A percentile compares a stretch with the other conserved stretches of the same genome.
phyloP scores from a whole-genome alignment of 2,888 invertebrate species.

The Cantharis nigra region DNA sequence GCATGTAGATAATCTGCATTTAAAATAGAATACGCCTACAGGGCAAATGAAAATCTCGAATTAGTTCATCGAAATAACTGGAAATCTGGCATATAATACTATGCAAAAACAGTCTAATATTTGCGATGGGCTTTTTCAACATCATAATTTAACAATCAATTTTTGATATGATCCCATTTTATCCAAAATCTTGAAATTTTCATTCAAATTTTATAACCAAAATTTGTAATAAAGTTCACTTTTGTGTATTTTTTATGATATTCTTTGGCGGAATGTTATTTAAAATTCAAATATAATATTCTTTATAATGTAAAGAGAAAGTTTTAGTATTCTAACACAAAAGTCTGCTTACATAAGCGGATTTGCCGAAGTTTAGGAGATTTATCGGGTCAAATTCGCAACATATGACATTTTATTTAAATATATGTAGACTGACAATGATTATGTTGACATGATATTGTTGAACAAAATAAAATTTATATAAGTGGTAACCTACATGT shows the following conservation, averaged over 20 bases:
- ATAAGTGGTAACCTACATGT: not conserved
- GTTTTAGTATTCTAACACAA: not conserved
- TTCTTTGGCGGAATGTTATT: not conserved
- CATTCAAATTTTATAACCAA: not conserved
- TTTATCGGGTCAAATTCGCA: constrained; percentile 7
- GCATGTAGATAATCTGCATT: not conserved
- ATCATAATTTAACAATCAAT: not conserved
- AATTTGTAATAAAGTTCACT: not conserved
- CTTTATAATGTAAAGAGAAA: not conserved
- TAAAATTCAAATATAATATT: not conserved
- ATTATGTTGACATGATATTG: constrained; percentile 3
- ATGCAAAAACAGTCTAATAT: not conserved
- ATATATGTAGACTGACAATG: constrained; percentile 10
- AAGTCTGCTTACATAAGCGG: constrained; percentile 6
- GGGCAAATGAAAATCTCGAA: not conserved
- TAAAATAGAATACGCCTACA: not conserved
- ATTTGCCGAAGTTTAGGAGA: constrained; percentile 16
- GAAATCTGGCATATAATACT: not conserved
- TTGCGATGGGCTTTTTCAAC: not conserved
- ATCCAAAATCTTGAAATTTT: not conserved
- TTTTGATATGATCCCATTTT: not conserved
- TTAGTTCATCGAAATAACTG: not conserved
- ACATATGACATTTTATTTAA: constrained; percentile 16
- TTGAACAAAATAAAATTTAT: constrained; percentile 1
- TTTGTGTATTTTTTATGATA: not conserved